Evolutionary conservation across 2,113 vertebrate genomes (phyloP).

Genomic region (Rhabdomys dilectus): DNA sequence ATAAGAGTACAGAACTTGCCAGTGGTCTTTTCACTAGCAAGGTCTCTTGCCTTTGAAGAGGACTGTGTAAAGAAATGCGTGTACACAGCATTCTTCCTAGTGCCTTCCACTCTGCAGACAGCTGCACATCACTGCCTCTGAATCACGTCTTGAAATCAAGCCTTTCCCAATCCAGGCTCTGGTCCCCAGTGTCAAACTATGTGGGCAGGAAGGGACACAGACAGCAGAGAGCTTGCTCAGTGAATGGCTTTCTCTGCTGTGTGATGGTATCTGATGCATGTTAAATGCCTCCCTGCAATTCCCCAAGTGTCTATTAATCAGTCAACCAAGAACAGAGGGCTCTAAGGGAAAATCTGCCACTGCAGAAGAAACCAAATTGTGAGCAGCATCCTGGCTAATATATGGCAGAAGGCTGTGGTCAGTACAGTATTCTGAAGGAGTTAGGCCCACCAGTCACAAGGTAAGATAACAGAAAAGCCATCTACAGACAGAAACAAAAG

Average conservation of each 20-base stretch:
- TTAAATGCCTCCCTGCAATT: constrained; percentile 72
- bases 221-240: constrained; percentile 4
- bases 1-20: not conserved
- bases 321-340: constrained; percentile 65
- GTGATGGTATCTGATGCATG: constrained; percentile 74
- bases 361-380: not conserved
- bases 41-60: not conserved
- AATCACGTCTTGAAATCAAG: constrained; percentile 60
- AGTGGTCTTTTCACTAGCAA: not conserved
- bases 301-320: constrained; percentile 75
- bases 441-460: not conserved
- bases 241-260: constrained; percentile 64
- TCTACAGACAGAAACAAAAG: constrained; percentile 29
- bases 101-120: not conserved
- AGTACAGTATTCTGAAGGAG: not conserved
- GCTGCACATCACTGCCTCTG: constrained; percentile 55
- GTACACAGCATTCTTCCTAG: not conserved
- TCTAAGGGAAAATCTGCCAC: not conserved
- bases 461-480: not conserved
- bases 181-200: constrained; percentile 49
- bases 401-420: not conserved
- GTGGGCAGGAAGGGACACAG: constrained; percentile 7
- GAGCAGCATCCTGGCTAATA: not conserved
- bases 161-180: constrained; percentile 51
- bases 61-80: not conserved